Evolutionary conservation across 1,140 invertebrate species (phyloP).

Genomic region (Diorhabda elongata): DNA sequence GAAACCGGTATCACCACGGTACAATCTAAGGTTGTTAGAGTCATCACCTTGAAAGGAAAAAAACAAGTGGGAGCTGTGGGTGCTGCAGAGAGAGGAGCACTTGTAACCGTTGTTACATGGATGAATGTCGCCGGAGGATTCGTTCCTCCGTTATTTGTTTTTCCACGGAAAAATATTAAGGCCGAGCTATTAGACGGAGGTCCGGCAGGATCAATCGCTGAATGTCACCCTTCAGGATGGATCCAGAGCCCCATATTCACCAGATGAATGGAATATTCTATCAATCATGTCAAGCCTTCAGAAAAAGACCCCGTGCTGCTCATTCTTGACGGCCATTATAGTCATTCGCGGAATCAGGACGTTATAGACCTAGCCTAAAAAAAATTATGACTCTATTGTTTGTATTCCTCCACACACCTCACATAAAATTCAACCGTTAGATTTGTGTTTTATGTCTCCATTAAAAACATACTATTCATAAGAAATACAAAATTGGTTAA

Average conservation of each 20-base stretch:
- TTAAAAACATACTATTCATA: slow-evolving; percentile 42
- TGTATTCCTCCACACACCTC: slow-evolving; percentile 28
- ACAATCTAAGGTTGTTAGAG: background rate
- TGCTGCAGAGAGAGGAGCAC: background rate
- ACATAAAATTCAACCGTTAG: slow-evolving; percentile 44
- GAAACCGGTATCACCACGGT: slow-evolving; percentile 15
- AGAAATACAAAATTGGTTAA: slow-evolving; percentile 39
- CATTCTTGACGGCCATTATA: slow-evolving; percentile 34
- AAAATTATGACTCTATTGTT: slow-evolving; percentile 35
- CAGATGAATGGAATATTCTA: slow-evolving; percentile 36
- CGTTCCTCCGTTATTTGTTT: slow-evolving; percentile 48
- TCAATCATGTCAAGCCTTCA: slow-evolving; percentile 26
- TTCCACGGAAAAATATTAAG: slow-evolving; percentile 26
- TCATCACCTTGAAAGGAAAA: background rate
- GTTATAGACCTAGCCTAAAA: slow-evolving; percentile 28
- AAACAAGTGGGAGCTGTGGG: slow-evolving; percentile 6
- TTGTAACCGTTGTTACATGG: slow-evolving; percentile 21
- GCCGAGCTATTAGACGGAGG: slow-evolving; percentile 36
- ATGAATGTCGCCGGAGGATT: slow-evolving; percentile 39
- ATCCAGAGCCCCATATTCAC: slow-evolving; percentile 20
- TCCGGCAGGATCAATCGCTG: no score
- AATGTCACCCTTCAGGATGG: no score
- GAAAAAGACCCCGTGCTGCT: slow-evolving; percentile 27
- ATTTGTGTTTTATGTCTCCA: slow-evolving; percentile 43
- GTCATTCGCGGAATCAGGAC: slow-evolving; percentile 33